phyloP scores from a whole-genome alignment of 2,888 invertebrate species.

The Hecatera dysodea region DNA sequence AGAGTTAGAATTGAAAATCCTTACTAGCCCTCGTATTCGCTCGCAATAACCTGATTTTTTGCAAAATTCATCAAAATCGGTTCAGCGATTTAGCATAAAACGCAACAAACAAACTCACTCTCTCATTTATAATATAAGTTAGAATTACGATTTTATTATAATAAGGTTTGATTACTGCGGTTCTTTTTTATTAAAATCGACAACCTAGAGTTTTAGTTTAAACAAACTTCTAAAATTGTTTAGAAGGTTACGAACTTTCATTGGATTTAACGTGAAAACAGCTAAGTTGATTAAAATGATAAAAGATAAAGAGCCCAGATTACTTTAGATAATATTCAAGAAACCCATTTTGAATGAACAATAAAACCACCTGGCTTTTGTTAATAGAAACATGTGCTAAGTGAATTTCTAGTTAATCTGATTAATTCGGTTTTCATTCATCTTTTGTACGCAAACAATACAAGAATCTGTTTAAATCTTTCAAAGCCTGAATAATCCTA shows the following conservation, averaged over 20 bases:
- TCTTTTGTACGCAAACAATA: slow-evolving; percentile 46
- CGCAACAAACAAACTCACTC: too few species aligned
- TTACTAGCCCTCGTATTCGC: too few species aligned
- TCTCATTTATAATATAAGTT: too few species aligned
- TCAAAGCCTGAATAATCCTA: slow-evolving; percentile 25
- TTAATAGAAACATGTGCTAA: slow-evolving; percentile 31
- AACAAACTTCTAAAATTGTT: not conserved
- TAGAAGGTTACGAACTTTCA: not conserved
- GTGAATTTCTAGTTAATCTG: slow-evolving; percentile 36
- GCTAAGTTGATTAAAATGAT: slow-evolving; percentile 4
- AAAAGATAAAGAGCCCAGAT: not conserved
- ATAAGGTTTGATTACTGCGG: too few species aligned
- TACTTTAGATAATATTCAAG: not conserved
- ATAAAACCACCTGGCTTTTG: slow-evolving; percentile 30
- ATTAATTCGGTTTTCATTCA: slow-evolving; percentile 23
- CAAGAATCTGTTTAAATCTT: slow-evolving; percentile 17
- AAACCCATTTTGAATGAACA: slow-evolving; percentile 9
- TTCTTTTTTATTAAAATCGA: too few species aligned
- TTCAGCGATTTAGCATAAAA: too few species aligned
- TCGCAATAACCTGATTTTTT: too few species aligned
- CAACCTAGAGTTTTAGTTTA: not conserved
- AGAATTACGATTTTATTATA: too few species aligned
- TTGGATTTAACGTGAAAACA: not conserved
- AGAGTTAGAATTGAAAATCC: too few species aligned
- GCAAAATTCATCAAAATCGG: too few species aligned